Base-by-base conservation (phyloP, 92 coral and sea anemone species). In the Siderastrea siderea region DNA sequence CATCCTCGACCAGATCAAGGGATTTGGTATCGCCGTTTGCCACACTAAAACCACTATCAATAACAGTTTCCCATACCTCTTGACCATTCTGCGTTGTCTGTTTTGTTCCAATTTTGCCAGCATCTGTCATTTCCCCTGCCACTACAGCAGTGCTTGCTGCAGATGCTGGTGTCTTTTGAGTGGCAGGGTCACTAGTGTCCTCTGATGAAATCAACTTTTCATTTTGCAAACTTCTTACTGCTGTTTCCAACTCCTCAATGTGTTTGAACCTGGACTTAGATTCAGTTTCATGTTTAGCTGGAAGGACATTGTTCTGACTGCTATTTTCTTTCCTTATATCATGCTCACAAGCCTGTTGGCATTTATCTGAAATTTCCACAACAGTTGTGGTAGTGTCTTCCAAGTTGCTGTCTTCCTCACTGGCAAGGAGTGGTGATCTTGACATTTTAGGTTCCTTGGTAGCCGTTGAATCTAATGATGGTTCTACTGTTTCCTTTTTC, bases 11-110 rank as follows among this genome's bases (percentile, higher is more conserved):
- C 66, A 81, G 70, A 63, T 80, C 81, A 1, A 68, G 77, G 46
- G 85, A 74, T 61, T 68, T 92, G 10, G 80, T 64, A 45, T 55
- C 51, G 49, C 68, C 58, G 54, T 77, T 85, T 14, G 85, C 89
- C 75, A 74, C 90, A 64, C 95, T 85, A 68, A 90, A 86, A 17
- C 98, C 98, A 80, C 98, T 93, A 88, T 95, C 98, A 53, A 95
- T 86, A 53, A 95, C 98, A 85, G 98, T 95, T 60, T 93, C 98
- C 96, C 98, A 95, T 0, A 95, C 98, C 65, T 90, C 98, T 91
- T 95, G 96, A 13, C 84, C 69, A 47, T 48, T 75, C 14, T 55
- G 76, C 9, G 52, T 14, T 3, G 55, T 13, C 2, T 85, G 77
- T 55, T 66, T 66, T 3, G 49, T 78, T 6, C 3, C 89, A 69